Evolutionary conservation across 2,113 vertebrate species (phyloP).

Genomic region (Pelobates fuscus): DNA sequence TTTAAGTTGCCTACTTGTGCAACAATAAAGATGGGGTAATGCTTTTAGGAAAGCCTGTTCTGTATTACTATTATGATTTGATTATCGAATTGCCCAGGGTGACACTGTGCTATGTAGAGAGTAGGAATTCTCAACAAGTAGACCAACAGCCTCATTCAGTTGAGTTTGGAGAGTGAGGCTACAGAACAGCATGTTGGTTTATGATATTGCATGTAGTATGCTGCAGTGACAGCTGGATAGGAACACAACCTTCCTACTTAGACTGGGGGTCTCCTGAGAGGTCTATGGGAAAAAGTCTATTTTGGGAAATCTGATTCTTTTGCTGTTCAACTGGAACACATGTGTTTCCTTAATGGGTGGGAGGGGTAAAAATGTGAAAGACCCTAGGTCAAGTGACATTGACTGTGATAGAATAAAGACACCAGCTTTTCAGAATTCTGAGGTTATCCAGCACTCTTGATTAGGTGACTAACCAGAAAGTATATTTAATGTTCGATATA

Average conservation of each 20-base stretch:
- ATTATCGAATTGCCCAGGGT: not conserved
- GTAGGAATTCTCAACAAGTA: no score
- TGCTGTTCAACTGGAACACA: constrained; percentile 29
- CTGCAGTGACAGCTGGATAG: not conserved
- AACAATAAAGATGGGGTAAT: not conserved
- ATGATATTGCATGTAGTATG: not conserved
- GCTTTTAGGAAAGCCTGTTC: no score
- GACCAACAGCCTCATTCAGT: no score
- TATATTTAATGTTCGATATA: constrained; percentile 15
- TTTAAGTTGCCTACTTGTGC: not conserved
- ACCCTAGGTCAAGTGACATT: not conserved
- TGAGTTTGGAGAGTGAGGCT: not conserved
- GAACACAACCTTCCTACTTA: not conserved
- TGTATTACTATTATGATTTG: no score
- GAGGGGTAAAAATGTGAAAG: not conserved
- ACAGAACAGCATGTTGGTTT: not conserved
- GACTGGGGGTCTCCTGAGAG: not conserved
- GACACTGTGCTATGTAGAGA: not conserved
- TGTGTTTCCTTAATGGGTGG: constrained; percentile 15
- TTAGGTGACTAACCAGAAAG: not conserved
- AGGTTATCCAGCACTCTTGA: not conserved
- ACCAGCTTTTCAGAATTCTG: not conserved
- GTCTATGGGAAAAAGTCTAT: constrained; percentile 21
- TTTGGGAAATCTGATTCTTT: constrained; percentile 19
- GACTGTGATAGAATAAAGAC: not conserved